Evolutionary conservation across 1,140 invertebrate genomes (phyloP).

Genomic region (Aphidius gifuensis): DNA sequence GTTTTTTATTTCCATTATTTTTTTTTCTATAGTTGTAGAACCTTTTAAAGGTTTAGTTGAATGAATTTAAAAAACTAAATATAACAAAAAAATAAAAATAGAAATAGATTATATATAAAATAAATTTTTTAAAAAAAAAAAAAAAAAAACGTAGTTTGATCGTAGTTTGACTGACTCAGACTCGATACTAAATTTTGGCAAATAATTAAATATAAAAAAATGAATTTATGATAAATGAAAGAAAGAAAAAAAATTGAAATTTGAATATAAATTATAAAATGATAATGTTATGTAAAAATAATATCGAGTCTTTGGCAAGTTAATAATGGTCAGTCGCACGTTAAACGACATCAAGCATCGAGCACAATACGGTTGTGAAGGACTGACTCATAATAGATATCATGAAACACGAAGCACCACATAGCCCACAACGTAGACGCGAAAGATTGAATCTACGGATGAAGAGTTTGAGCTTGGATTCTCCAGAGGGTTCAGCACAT

Average conservation of each 20-base stretch:
- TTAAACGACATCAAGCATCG: constrained; percentile 37
- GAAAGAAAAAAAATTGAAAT: not conserved
- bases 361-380: constrained; percentile 29
- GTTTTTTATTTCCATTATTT: not conserved
- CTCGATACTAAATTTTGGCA: not conserved
- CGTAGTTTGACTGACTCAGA: not conserved
- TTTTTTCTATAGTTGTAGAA: too few species aligned
- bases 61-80: too few species aligned
- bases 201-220: not conserved
- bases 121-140: too few species aligned
- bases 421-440: constrained; percentile 80
- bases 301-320: constrained; percentile 24
- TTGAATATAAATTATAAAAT: constrained; percentile 7
- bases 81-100: too few species aligned
- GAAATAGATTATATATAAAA: too few species aligned
- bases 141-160: too few species aligned
- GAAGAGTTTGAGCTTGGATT: constrained; percentile 96
- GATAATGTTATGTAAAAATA: not conserved
- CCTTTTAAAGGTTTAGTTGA: too few species aligned
- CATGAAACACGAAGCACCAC: constrained; percentile 72
- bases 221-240: not conserved
- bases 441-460: constrained; percentile 95
- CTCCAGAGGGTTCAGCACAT: constrained; percentile 87
- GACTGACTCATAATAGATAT: constrained; percentile 37
- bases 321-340: constrained; percentile 29